Evolutionary conservation across 2,797 vertebrate genomes (phyloP).

Genomic region (Protosalanx chinensis): DNA sequence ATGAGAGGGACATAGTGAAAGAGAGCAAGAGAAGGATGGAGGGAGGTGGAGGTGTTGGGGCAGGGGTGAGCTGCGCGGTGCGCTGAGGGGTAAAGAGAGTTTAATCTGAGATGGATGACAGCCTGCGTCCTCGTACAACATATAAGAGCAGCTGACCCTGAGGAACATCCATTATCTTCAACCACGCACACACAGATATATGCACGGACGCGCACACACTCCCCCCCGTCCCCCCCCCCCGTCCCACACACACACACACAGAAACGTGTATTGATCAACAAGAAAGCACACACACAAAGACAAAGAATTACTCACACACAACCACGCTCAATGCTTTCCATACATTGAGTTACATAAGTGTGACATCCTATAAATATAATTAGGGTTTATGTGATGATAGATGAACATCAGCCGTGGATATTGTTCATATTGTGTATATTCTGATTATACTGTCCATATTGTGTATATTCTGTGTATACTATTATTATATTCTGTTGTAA

Average conservation of each 20-base stretch:
- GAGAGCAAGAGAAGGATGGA: background rate
- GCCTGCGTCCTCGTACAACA: conserved; percentile 14
- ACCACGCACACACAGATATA: background rate
- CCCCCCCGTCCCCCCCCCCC: too few species aligned
- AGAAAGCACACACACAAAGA: background rate
- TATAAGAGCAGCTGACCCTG: conserved; percentile 15
- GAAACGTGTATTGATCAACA: background rate
- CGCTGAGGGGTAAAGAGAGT: background rate
- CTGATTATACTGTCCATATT: too few species aligned
- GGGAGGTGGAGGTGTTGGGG: background rate
- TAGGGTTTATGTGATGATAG: background rate
- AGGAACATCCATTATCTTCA: conserved; percentile 11
- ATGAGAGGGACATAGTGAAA: background rate
- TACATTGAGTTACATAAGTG: background rate
- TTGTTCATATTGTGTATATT: too few species aligned
- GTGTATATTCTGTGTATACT: too few species aligned
- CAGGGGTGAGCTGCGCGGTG: background rate
- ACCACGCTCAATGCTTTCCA: background rate
- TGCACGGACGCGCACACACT: background rate
- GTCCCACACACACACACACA: too few species aligned
- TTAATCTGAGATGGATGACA: conserved; percentile 27
- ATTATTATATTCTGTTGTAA: too few species aligned
- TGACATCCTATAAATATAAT: conserved; percentile 3
- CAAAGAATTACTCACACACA: conserved; percentile 5
- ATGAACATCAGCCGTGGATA: too few species aligned